Evolutionary conservation across 2,888 invertebrate genomes (phyloP).

Genomic region (Trichopoda pennipes): DNA sequence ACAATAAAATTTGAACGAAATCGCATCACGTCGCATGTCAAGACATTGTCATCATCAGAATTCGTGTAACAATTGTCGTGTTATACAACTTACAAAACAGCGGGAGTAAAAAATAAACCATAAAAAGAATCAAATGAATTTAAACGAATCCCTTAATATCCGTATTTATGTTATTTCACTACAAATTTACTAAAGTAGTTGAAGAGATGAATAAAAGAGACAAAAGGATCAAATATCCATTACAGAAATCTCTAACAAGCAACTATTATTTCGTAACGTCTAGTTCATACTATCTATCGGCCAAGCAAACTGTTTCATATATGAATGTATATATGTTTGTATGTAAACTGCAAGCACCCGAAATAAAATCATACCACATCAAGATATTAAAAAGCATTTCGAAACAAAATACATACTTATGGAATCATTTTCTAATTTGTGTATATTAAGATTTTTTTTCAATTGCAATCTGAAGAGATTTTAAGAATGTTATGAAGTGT

Average conservation of each 20-base stretch:
- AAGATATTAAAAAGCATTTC: no score
- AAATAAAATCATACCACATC: no score
- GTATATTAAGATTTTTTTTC: no score
- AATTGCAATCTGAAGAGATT: no score
- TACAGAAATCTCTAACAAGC: conserved; percentile 28
- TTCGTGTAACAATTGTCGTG: conserved; percentile 40
- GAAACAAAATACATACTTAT: no score
- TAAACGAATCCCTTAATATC: conserved; percentile 55
- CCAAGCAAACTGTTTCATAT: no score
- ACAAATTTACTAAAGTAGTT: conserved; percentile 27
- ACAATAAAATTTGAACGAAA: conserved; percentile 48
- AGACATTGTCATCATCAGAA: conserved; percentile 60
- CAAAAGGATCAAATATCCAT: conserved; percentile 44
- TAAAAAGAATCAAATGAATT: conserved; percentile 63
- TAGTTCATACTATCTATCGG: conserved; percentile 10
- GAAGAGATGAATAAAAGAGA: conserved; percentile 8
- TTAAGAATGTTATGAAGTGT: no score
- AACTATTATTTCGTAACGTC: conserved; percentile 29
- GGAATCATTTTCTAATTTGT: no score
- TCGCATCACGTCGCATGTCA: conserved; percentile 55
- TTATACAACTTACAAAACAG: conserved; percentile 47
- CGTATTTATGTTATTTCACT: conserved; percentile 15
- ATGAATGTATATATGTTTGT: no score
- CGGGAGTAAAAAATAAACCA: conserved; percentile 31
- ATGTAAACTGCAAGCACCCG: no score